phyloP scores from a whole-genome alignment of 1,140 invertebrate species.

The Drosophila lowei region DNA sequence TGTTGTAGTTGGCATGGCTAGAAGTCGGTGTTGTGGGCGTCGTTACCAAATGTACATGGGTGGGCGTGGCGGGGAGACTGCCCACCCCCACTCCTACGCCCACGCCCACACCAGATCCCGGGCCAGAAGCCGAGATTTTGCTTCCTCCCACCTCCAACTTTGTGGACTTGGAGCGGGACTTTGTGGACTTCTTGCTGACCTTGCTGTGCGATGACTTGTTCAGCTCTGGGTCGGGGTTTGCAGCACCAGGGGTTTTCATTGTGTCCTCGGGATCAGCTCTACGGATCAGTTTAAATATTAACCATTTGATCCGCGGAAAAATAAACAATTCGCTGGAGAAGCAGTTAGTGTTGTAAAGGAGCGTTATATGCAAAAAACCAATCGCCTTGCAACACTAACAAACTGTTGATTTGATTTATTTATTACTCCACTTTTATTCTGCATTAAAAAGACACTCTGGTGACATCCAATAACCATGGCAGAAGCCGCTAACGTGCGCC shows the following conservation, averaged over 20 bases:
- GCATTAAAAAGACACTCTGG: too few relatives aligned
- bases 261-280: constrained; percentile 21
- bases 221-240: constrained; percentile 55
- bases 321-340: neutral
- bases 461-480: constrained; percentile 39
- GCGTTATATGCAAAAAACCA: neutral
- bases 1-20: constrained; percentile 54
- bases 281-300: constrained; percentile 7
- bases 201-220: constrained; percentile 59
- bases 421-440: constrained; percentile 3
- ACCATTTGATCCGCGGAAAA: constrained; percentile 14
- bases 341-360: neutral
- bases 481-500: constrained; percentile 73
- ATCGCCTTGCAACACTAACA: constrained; percentile 6
- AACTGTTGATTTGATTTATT: constrained; percentile 29
- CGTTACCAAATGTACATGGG: constrained; percentile 58
- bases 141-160: constrained; percentile 60
- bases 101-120: constrained; percentile 15
- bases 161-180: constrained; percentile 68
- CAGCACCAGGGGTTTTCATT: constrained; percentile 68
- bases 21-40: constrained; percentile 74
- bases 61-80: constrained; percentile 58
- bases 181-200: constrained; percentile 74
- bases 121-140: constrained; percentile 34
- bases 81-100: constrained; percentile 26